phyloP scores from a whole-genome alignment of 2,113 vertebrate genomes.

The Limanda limanda region DNA sequence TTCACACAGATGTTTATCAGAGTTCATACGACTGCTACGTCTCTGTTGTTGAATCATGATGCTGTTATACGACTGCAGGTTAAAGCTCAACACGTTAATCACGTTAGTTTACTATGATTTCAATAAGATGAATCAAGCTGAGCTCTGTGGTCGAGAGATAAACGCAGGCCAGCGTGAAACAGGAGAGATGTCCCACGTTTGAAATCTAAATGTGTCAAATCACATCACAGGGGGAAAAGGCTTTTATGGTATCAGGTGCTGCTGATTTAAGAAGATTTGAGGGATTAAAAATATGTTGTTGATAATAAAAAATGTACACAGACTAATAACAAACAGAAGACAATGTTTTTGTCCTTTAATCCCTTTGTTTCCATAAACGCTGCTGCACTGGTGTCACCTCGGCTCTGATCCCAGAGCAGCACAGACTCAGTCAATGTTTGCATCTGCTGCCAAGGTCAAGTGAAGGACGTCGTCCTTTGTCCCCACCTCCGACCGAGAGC shows the following conservation, averaged over 20 bases:
- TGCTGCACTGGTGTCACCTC: neutral
- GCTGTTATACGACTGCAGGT: too few species aligned
- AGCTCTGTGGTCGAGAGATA: too few species aligned
- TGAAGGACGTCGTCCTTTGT: conserved; percentile 54
- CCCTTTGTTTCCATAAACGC: neutral
- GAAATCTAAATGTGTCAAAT: conserved; percentile 11
- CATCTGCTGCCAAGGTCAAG: conserved; percentile 59
- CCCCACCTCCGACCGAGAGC: conserved; percentile 16
- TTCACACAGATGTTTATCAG: too few species aligned
- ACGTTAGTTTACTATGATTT: too few species aligned
- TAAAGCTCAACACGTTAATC: too few species aligned
- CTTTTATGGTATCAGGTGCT: conserved; percentile 10
- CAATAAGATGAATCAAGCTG: neutral
- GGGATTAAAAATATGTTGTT: neutral
- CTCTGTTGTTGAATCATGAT: too few species aligned
- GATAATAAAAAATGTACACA: neutral
- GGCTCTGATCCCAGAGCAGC: neutral
- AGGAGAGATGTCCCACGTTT: too few species aligned
- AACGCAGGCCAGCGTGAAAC: too few species aligned
- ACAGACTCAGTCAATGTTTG: neutral
- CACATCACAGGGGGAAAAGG: neutral
- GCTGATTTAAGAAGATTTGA: neutral
- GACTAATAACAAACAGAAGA: neutral
- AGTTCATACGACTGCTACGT: too few species aligned
- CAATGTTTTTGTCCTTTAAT: neutral